Evolutionary conservation across 2,888 invertebrate genomes (phyloP).

Genomic region (Agrochola circellaris): DNA sequence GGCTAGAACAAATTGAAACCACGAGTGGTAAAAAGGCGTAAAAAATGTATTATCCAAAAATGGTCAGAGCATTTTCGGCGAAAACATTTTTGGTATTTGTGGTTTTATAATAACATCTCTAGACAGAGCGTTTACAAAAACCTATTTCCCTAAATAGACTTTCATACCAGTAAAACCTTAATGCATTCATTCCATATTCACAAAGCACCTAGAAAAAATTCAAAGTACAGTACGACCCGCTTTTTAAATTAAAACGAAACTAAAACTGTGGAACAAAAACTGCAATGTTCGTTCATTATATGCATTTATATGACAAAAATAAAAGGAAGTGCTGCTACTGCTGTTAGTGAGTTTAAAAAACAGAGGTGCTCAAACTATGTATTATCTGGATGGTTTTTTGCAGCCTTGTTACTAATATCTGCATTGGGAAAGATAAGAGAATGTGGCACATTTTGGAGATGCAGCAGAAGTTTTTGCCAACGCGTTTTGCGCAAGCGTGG

Average conservation of each 20-base stretch:
- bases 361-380: constrained; percentile 14
- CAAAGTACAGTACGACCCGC: constrained; percentile 16
- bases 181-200: constrained; percentile 31
- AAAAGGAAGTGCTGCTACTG: constrained; percentile 20
- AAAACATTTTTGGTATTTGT: too few relatives aligned
- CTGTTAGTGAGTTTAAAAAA: constrained; percentile 8
- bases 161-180: constrained; percentile 2
- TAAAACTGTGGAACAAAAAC: constrained; percentile 46
- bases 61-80: not conserved
- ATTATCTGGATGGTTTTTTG: constrained; percentile 2
- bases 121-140: not conserved
- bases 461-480: too few relatives aligned
- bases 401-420: not conserved
- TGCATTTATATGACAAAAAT: constrained; percentile 27
- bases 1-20: too few relatives aligned
- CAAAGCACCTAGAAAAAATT: constrained; percentile 22
- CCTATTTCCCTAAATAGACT: not conserved
- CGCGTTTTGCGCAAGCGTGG: too few relatives aligned
- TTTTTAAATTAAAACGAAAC: constrained; percentile 45
- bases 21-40: not conserved
- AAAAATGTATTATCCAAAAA: too few relatives aligned
- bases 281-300: constrained; percentile 37
- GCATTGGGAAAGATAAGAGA: not conserved
- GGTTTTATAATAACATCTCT: not conserved
- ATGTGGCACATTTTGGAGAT: not conserved